phyloP scores from a whole-genome alignment of 2,888 invertebrate genomes.

The Petrolisthes manimaculis region DNA sequence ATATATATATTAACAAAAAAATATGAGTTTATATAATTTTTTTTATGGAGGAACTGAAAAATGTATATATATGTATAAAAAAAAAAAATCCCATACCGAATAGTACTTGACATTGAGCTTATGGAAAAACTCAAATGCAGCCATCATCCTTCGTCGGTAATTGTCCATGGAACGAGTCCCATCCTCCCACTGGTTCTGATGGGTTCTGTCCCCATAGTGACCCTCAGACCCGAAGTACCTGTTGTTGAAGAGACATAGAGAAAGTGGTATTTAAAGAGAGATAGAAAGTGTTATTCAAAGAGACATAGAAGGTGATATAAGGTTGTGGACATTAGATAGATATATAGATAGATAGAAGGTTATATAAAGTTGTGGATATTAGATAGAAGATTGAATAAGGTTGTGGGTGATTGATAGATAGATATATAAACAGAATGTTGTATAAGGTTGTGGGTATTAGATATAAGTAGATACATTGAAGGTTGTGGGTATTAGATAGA shows the following conservation, averaged over 20 bases:
- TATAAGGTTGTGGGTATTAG: too few species aligned
- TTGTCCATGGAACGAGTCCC: constrained; percentile 74
- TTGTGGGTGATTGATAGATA: too few species aligned
- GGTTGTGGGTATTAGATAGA: too few species aligned
- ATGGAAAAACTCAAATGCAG: constrained; percentile 76
- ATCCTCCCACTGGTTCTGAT: constrained; percentile 75
- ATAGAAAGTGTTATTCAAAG: neutral
- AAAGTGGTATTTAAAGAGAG: neutral
- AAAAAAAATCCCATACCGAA: constrained; percentile 50
- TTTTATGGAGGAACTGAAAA: too few species aligned
- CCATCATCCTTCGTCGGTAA: constrained; percentile 75
- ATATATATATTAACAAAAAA: too few species aligned
- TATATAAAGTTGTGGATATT: too few species aligned
- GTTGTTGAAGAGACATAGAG: neutral
- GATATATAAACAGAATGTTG: too few species aligned
- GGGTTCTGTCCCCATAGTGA: constrained; percentile 67
- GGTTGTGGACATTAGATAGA: neutral
- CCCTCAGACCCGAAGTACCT: constrained; percentile 62
- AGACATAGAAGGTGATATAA: neutral
- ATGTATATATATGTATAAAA: too few species aligned
- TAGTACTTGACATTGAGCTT: constrained; percentile 73
- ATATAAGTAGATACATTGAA: too few species aligned
- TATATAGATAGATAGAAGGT: neutral
- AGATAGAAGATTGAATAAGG: too few species aligned
- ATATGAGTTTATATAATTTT: too few species aligned